Percentiles rank a stretch among this genome's conserved stretches.
Evolutionary conservation across 2,113 vertebrate species (phyloP).

Genomic region (Mus pahari): DNA sequence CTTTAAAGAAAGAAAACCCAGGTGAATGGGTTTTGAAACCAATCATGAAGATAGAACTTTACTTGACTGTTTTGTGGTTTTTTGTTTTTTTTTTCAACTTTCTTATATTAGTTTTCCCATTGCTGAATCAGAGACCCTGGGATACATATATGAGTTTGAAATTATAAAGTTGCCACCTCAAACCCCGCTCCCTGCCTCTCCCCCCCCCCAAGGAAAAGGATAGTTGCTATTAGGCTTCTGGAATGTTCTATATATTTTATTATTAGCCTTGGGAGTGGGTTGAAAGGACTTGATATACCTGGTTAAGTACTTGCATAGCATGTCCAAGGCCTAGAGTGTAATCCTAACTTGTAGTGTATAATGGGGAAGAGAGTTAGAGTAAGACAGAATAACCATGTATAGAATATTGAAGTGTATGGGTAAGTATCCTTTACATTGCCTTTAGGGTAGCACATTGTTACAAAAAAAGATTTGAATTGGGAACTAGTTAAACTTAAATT

Average conservation of each 20-base stretch:
- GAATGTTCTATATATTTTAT: neutral
- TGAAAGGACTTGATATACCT: neutral
- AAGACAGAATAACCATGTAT: conserved; percentile 6
- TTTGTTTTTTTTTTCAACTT: neutral
- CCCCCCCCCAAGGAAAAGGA: neutral
- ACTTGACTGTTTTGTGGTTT: conserved; percentile 66
- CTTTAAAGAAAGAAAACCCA: conserved; percentile 85
- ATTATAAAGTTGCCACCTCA: conserved; percentile 32
- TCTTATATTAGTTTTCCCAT: conserved; percentile 66
- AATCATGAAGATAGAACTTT: conserved; percentile 74
- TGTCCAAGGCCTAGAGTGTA: neutral
- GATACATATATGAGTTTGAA: conserved; percentile 54
- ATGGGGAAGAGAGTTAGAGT: neutral
- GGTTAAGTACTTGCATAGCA: neutral
- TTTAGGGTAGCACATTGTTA: neutral
- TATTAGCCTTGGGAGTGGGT: neutral
- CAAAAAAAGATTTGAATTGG: conserved; percentile 33
- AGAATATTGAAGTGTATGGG: conserved; percentile 8
- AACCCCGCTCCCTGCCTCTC: neutral
- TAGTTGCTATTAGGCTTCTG: conserved; percentile 39
- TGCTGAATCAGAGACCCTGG: conserved; percentile 45
- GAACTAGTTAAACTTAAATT: neutral
- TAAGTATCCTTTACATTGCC: conserved; percentile 24
- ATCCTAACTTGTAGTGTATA: neutral
- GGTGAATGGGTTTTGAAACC: conserved; percentile 85